phyloP scores from a whole-genome alignment of 2,113 vertebrate genomes.

The Castor canadensis region DNA sequence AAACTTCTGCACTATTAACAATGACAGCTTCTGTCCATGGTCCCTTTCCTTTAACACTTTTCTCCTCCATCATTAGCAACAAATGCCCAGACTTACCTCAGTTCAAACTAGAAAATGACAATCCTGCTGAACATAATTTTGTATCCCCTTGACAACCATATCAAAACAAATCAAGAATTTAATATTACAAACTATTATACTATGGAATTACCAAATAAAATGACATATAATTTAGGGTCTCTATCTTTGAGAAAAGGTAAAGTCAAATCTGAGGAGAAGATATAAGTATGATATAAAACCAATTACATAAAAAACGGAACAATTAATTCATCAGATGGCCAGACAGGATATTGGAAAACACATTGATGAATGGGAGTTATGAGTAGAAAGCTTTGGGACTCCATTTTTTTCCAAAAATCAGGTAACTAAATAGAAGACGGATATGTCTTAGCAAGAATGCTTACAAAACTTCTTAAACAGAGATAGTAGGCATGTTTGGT shows the following conservation, averaged over 20 bases:
- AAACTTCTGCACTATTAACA: background rate
- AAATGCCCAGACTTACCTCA: background rate
- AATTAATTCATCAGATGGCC: background rate
- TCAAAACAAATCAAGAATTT: background rate
- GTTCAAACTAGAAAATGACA: background rate
- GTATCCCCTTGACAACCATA: background rate
- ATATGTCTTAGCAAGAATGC: background rate
- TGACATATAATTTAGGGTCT: background rate
- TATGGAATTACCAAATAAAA: background rate
- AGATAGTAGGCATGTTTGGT: background rate
- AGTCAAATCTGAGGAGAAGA: background rate
- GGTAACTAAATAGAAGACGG: background rate
- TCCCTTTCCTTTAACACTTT: background rate
- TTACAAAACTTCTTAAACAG: background rate
- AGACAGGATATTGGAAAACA: conserved; percentile 7
- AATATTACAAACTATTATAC: background rate
- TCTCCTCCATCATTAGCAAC: background rate
- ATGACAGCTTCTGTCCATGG: background rate
- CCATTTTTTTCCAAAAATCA: background rate
- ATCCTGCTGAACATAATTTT: background rate
- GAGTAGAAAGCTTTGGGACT: background rate
- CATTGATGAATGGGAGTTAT: background rate
- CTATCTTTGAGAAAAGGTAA: background rate
- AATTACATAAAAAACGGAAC: background rate
- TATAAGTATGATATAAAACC: background rate